phyloP scores from a whole-genome alignment of 2,888 invertebrate species.

The Aspidapion aeneum region DNA sequence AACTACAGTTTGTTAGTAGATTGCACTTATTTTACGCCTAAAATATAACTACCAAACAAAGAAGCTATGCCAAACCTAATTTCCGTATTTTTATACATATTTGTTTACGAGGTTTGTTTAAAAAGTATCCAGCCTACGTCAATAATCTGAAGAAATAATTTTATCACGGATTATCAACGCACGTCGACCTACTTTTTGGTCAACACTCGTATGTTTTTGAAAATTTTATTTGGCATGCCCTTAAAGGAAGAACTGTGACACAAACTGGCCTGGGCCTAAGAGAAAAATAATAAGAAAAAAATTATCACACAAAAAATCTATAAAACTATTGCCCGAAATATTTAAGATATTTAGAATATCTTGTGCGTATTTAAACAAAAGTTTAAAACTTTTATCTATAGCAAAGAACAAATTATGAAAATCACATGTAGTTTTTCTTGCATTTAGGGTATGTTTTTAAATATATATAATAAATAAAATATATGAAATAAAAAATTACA shows the following conservation, averaged over 20 bases:
- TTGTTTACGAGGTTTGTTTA: no score
- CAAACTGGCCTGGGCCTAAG: constrained; percentile 48
- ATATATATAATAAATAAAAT: neutral
- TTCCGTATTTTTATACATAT: neutral
- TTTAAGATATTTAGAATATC: constrained; percentile 11
- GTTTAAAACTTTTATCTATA: constrained; percentile 15
- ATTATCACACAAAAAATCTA: constrained; percentile 41
- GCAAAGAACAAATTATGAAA: constrained; percentile 21
- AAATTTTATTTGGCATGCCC: constrained; percentile 20
- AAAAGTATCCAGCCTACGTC: no score
- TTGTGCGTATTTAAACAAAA: neutral
- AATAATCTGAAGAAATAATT: no score
- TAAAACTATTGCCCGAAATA: constrained; percentile 34
- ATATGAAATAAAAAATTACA: neutral
- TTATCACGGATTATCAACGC: no score
- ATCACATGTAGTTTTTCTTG: constrained; percentile 21
- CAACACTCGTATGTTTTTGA: neutral
- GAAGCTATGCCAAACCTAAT: neutral
- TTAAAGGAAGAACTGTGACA: constrained; percentile 48
- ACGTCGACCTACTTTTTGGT: neutral
- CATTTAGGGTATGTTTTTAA: constrained; percentile 12
- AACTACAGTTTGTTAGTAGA: neutral
- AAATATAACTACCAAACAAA: neutral
- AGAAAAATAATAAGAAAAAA: constrained; percentile 36
- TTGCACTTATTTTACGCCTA: neutral